phyloP scores from a whole-genome alignment of 2,113 vertebrate genomes.

The Todiramphus chloris region DNA sequence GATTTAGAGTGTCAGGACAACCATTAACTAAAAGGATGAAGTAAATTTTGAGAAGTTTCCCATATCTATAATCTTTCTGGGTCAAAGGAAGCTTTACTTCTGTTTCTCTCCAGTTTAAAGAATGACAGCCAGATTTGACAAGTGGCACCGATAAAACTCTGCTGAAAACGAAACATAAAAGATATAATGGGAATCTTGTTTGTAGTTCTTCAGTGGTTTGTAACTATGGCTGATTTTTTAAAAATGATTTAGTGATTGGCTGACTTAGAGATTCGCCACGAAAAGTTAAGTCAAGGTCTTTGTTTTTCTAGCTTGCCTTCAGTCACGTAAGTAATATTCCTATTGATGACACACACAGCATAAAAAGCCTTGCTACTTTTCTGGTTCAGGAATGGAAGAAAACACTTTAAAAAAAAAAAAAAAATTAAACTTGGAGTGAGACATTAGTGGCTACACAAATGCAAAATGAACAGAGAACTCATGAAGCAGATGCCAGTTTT shows the following conservation, averaged over 20 bases:
- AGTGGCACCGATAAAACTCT: background rate
- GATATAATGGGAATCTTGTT: background rate
- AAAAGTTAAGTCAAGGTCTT: background rate
- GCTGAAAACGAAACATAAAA: background rate
- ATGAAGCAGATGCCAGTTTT: background rate
- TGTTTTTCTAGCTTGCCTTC: background rate
- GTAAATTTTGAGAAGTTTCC: background rate
- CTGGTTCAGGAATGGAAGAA: background rate
- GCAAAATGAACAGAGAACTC: background rate
- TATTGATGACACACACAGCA: background rate
- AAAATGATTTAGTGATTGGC: background rate
- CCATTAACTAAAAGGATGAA: background rate
- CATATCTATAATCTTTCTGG: background rate
- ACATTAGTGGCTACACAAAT: background rate
- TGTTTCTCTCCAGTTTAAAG: background rate
- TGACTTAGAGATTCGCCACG: background rate
- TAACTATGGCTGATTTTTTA: background rate
- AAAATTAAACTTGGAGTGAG: background rate
- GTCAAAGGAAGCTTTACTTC: background rate
- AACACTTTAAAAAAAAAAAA: background rate
- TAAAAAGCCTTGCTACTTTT: background rate
- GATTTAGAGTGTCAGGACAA: background rate
- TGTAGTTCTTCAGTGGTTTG: background rate
- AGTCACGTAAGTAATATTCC: background rate
- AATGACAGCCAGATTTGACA: background rate